Base-by-base conservation (phyloP, 1,140 invertebrate genomes). In the Zaprionus nigranus region DNA sequence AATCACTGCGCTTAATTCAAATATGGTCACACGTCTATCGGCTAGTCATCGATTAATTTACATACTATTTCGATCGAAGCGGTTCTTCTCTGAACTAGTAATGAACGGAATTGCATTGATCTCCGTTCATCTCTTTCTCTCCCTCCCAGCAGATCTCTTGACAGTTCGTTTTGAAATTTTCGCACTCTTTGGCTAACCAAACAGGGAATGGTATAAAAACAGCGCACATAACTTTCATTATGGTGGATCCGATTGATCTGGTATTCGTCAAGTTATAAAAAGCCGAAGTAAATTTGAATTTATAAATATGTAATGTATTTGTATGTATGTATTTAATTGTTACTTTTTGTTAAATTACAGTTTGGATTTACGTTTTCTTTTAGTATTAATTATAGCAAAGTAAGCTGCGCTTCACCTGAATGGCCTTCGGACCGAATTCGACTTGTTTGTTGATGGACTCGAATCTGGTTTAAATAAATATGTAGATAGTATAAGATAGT, bases 291-390 rank as follows among this genome's bases (percentile, higher is more conserved):
- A 1, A 9, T 53, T 53, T 56, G 69, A 58, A 69, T 75, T 69
- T 62, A 75, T 75, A 75, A 75, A 69, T 69, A 69, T 75, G 43
- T 69, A 59, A 62, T 75, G 59, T 70, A 75, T 74, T 74, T 66
- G 61, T 49, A 73, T 69, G 58, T 61, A 67, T 58, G 61, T 57
- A 56, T 56, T 74, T 54, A 58, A 62, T 62, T 67, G 28, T 60
- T 58, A 73, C 24, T 68, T 73, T 58, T 60, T 68, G 71, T 40
- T 34, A 15, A 73, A 63, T 73, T 73, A 73, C 60, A 73, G 34
- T 53, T 54, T 56, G 54, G 59, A 71, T 17, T 67, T 53, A 34
- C 24, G n/a, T 56, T 67, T 66, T 13, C 24, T 30, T 12, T 54
- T 59, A 66, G 38, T 43, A 3, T 43, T 22, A 49, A 6, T 71